Conservation (phyloP, 1,140 invertebrate genomes). For the Reticulitermes speratus region DNA sequence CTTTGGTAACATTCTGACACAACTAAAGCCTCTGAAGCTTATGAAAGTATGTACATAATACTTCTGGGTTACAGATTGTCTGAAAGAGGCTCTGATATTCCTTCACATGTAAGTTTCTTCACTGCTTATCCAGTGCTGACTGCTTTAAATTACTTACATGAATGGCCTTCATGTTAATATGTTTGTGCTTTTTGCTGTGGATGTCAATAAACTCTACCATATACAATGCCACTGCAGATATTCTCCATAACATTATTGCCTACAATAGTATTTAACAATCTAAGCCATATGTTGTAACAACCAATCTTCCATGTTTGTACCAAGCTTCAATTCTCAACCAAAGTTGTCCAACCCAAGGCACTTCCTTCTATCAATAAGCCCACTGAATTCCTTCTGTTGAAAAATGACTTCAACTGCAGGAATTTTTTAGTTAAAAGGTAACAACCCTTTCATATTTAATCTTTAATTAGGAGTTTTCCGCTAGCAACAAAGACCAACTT, state of each 20-base stretch:
- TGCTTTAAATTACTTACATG: neutral
- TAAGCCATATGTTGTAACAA: neutral
- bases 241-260: neutral
- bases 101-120: too few species aligned
- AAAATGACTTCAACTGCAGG: too few species aligned
- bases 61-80: neutral
- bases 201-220: too few species aligned
- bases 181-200: too few species aligned
- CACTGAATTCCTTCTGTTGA: neutral
- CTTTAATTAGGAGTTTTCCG: neutral
- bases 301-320: neutral
- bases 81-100: too few species aligned
- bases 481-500: neutral
- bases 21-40: neutral
- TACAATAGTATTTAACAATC: neutral
- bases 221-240: neutral
- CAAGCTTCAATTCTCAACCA: neutral
- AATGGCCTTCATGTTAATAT: neutral
- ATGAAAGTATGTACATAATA: constrained; percentile 10
- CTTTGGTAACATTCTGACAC: neutral
- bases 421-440: neutral
- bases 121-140: neutral
- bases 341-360: constrained; percentile 9
- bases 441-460: neutral
- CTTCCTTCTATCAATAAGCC: neutral